These are phyloP conservation scores for Austrolebias charrua DNA, from an alignment of 2,797 vertebrate genomes.

Conservation along the genomic window DNA sequence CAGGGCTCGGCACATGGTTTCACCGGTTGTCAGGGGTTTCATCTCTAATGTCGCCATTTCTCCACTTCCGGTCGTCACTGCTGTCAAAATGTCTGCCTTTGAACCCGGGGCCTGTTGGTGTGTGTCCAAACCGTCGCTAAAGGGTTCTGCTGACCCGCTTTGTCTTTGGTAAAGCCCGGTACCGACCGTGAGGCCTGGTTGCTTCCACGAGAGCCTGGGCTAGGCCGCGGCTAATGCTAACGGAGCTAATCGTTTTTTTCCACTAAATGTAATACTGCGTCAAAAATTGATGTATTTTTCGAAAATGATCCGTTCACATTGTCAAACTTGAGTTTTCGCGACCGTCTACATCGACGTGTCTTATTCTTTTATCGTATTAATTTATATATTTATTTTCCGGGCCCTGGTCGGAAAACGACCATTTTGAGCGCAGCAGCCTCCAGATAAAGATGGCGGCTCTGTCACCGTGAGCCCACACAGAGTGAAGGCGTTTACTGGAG, in stretches of 20 bases:
- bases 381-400: not conserved
- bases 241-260: not conserved
- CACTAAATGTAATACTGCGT: not conserved
- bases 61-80: too few relatives aligned
- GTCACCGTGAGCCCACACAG: too few relatives aligned
- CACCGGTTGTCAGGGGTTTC: not conserved
- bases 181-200: too few relatives aligned
- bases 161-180: not conserved
- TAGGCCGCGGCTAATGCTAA: not conserved
- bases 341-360: not conserved
- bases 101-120: not conserved
- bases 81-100: not conserved
- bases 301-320: too few relatives aligned
- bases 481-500: not conserved
- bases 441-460: constrained; percentile 7
- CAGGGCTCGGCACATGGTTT: not conserved
- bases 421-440: constrained; percentile 8
- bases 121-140: not conserved
- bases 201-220: not conserved
- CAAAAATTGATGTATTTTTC: too few relatives aligned
- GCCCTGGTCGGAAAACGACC: constrained; percentile 7
- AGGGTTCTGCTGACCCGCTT: not conserved
- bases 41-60: not conserved
- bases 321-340: not conserved
- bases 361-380: too few relatives aligned